phyloP scores from a whole-genome alignment of 2,888 invertebrate genomes.

The Eristalis arbustorum region DNA sequence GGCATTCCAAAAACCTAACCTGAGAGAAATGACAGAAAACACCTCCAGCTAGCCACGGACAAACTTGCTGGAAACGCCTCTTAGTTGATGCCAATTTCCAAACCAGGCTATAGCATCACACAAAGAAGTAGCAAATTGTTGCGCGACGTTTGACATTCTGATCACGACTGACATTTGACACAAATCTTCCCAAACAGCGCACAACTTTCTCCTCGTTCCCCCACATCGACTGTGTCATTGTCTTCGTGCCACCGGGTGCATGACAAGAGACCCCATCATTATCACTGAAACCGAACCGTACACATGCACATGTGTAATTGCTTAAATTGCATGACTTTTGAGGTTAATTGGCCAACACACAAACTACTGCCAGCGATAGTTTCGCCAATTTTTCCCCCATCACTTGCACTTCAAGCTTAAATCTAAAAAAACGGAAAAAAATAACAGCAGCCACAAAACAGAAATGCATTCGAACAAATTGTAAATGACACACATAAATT shows the following conservation, averaged over 20 bases:
- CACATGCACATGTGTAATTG: background rate
- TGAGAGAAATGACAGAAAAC: too few relatives aligned
- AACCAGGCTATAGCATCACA: too few relatives aligned
- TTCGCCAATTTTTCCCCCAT: background rate
- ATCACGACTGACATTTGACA: too few relatives aligned
- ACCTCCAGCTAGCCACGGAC: too few relatives aligned
- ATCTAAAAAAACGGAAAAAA: background rate
- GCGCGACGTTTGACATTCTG: too few relatives aligned
- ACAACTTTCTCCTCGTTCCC: too few relatives aligned
- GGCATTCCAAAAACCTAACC: too few relatives aligned
- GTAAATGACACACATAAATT: constrained; percentile 4
- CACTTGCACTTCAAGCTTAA: background rate
- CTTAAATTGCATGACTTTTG: constrained; percentile 1
- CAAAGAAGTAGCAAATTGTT: too few relatives aligned
- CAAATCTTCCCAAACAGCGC: too few relatives aligned
- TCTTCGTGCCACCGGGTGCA: background rate
- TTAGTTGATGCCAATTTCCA: too few relatives aligned
- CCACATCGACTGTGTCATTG: too few relatives aligned
- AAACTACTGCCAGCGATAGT: background rate
- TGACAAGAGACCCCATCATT: background rate
- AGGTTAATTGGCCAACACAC: constrained; percentile 3
- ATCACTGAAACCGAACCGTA: background rate
- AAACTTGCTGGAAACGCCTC: too few relatives aligned
- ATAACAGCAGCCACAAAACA: background rate
- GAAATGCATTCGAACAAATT: constrained; percentile 4